Evolutionary conservation across 1,140 invertebrate genomes (phyloP), one percentile per base, ranked within the genome.

Genomic region (Colletes gigas): DNA sequence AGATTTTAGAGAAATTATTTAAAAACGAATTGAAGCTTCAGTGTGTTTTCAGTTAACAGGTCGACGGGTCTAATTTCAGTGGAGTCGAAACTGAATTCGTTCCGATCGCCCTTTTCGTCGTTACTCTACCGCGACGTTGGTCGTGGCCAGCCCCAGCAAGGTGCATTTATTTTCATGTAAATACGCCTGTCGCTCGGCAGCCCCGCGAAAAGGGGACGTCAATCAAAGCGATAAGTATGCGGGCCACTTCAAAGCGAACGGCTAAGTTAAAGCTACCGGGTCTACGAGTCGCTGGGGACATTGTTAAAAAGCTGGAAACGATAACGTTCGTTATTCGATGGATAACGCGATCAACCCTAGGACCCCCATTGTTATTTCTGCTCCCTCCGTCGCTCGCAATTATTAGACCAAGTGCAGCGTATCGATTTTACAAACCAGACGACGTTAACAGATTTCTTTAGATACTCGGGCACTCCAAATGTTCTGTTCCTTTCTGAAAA

Each of bases 91-190:
- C 19, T 41, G 60, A 66, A 73, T 73, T 73, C 69, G 57, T 41
- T 78, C 15, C 55, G 55, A 74, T 55, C 71, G 17, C 41, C 47
- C 52, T 21, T 39, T n/a, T 9, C 52, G 19, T 9, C 52, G 19
- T 19, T 39, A 8, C 12, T 5, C 7, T 14, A 3, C 19, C 30
- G 4, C 52, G 39, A 59, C 47, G 65, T 68, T 67, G 65, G 54
- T 14, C 30, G 62, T 77, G 65, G 50, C 66, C 60, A 12, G 68
- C 41, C 19, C 15, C 10, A 52, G 75, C 62, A 67, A 82, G 81
- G 76, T 82, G 81, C 76, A 74, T 74, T 83, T 83, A 83, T 83
- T 83, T 83, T 80, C 81, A 83, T 83, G 81, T 83, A 83, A 83
- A 83, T 83, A 80, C 63, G 77, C 69, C 72, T 59, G 54, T 72